phyloP scores from a whole-genome alignment of 2,888 invertebrate species.

The Peribatodes rhomboidaria region DNA sequence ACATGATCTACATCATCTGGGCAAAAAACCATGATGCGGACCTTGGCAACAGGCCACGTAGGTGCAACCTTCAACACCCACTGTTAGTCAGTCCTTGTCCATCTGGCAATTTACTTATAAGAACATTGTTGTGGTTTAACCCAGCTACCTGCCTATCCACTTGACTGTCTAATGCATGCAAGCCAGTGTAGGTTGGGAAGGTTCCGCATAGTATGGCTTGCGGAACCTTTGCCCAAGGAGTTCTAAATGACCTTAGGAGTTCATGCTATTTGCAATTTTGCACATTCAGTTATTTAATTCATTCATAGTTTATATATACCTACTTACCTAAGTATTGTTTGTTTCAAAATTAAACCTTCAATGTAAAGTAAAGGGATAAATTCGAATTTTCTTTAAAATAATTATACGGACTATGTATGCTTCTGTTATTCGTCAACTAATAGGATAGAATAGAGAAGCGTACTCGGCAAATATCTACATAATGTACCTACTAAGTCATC shows the following conservation, averaged over 20 bases:
- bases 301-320: too few species aligned
- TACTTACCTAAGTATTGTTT: too few species aligned
- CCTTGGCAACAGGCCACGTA: slow-evolving; percentile 66
- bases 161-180: slow-evolving; percentile 29
- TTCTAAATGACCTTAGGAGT: slow-evolving; percentile 1
- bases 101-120: slow-evolving; percentile 34
- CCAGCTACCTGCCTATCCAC: background rate
- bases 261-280: background rate
- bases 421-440: too few species aligned
- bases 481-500: too few species aligned
- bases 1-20: slow-evolving; percentile 53
- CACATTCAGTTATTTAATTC: too few species aligned
- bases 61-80: slow-evolving; percentile 59
- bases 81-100: slow-evolving; percentile 58
- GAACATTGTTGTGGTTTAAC: slow-evolving; percentile 23
- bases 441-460: too few species aligned
- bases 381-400: too few species aligned
- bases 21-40: slow-evolving; percentile 53
- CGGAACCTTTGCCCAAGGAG: background rate
- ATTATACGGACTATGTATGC: too few species aligned
- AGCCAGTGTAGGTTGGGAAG: slow-evolving; percentile 24
- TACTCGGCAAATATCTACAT: too few species aligned
- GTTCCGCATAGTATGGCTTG: slow-evolving; percentile 22
- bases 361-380: too few species aligned
- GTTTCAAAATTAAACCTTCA: too few species aligned